These are phyloP conservation scores for Tetanocera ferruginea DNA, from an alignment of 2,888 invertebrate genomes.

Conservation along the genomic window DNA sequence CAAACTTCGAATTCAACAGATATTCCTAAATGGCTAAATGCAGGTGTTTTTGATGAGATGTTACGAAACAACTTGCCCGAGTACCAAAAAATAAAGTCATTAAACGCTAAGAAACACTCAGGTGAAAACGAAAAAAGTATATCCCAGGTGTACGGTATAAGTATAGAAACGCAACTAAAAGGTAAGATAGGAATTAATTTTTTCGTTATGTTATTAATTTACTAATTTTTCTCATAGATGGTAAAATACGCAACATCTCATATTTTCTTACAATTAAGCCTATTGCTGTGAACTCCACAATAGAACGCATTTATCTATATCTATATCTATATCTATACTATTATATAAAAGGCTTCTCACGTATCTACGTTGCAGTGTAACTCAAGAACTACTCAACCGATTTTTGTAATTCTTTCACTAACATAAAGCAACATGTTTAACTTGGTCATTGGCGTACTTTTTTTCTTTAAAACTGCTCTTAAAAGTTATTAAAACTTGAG, in stretches of 20 bases:
- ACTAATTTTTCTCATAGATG: constrained; percentile 35
- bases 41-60: constrained; percentile 38
- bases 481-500: too few relatives aligned
- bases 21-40: constrained; percentile 42
- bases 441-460: too few relatives aligned
- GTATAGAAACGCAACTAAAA: constrained; percentile 43
- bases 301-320: too few relatives aligned
- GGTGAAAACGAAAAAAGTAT: constrained; percentile 49
- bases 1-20: too few relatives aligned
- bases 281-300: not conserved
- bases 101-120: constrained; percentile 31
- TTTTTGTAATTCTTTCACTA: too few relatives aligned
- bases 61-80: constrained; percentile 39
- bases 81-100: constrained; percentile 26
- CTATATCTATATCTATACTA: too few relatives aligned
- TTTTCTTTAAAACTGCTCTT: too few relatives aligned
- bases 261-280: constrained; percentile 51
- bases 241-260: constrained; percentile 42
- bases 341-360: too few relatives aligned
- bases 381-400: too few relatives aligned
- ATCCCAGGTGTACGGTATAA: constrained; percentile 47
- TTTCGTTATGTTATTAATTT: not conserved
- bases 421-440: too few relatives aligned
- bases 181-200: constrained; percentile 37
- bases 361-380: too few relatives aligned